These are phyloP conservation scores for Austrolebias charrua DNA, from an alignment of 2,797 vertebrate species.

Conservation along the genomic window DNA sequence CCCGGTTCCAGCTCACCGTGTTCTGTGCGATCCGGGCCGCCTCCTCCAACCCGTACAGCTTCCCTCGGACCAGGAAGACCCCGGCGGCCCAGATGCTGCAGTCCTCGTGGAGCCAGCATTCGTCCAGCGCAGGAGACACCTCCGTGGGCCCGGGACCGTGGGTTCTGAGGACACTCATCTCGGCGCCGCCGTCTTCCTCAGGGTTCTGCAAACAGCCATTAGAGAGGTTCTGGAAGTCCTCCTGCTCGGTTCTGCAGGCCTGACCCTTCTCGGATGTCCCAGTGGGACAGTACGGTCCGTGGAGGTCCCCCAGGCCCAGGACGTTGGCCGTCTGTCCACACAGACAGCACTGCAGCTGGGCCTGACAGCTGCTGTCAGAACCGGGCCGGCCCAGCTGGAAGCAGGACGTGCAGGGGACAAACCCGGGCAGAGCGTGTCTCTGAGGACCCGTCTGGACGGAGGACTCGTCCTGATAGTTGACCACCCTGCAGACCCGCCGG, in stretches of 20 bases:
- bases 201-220: constrained; percentile 11
- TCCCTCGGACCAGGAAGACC: constrained; percentile 80
- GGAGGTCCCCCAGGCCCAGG: constrained; percentile 78
- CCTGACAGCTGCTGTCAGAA: constrained; percentile 23
- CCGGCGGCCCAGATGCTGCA: constrained; percentile 79
- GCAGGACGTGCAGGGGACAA: constrained; percentile 74
- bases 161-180: background rate
- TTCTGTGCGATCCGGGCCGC: constrained; percentile 70
- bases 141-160: constrained; percentile 2
- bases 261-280: background rate
- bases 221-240: background rate
- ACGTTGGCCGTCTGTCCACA: constrained; percentile 72
- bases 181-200: constrained; percentile 8
- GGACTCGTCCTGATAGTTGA: constrained; percentile 77
- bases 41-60: constrained; percentile 79
- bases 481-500: constrained; percentile 58
- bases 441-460: constrained; percentile 12
- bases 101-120: constrained; percentile 83
- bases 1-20: constrained; percentile 58
- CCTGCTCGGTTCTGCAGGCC: constrained; percentile 17
- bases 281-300: constrained; percentile 74
- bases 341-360: constrained; percentile 68
- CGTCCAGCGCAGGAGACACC: constrained; percentile 39
- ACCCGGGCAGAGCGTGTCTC: constrained; percentile 35
- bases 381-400: constrained; percentile 67